Evolutionary conservation across 2,888 invertebrate genomes (phyloP).

Genomic region (Cryptus armator): DNA sequence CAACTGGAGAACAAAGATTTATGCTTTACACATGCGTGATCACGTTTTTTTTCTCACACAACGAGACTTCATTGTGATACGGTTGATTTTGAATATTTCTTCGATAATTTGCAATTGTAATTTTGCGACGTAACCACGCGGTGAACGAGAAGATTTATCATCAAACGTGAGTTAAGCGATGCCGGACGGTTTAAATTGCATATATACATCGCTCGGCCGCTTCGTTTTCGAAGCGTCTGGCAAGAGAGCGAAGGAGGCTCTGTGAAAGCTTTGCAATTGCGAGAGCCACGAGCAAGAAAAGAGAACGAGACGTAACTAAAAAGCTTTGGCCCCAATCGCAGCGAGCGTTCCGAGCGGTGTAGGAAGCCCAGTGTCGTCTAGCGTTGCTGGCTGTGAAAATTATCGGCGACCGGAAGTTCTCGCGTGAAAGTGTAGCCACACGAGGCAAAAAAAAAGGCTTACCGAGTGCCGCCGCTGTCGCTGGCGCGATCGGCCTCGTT

Average conservation of each 20-base stretch:
- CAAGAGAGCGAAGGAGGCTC: not conserved
- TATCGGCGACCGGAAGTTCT: conserved; percentile 43
- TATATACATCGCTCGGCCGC: not conserved
- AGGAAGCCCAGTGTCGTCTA: not conserved
- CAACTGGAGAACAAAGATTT: conserved; percentile 1
- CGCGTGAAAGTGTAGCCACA: conserved; percentile 7
- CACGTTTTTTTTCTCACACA: not conserved
- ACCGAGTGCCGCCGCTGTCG: conserved; percentile 2
- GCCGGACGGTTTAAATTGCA: conserved; percentile 18
- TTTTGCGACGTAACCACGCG: not conserved
- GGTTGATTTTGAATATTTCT: conserved; percentile 5
- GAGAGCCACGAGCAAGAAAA: conserved; percentile 7
- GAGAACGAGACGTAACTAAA: conserved; percentile 21
- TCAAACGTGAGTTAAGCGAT: not conserved
- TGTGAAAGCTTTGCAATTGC: conserved; percentile 2
- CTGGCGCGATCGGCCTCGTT: conserved; percentile 25
- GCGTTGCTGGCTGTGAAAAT: conserved; percentile 28
- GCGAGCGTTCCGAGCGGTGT: not conserved
- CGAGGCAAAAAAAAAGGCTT: not conserved
- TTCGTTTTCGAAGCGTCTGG: conserved; percentile 14
- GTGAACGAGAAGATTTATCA: conserved; percentile 10
- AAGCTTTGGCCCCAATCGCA: not conserved
- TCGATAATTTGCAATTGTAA: not conserved
- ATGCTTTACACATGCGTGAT: not conserved
- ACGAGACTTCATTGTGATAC: conserved; percentile 7